Percentiles rank a stretch among this genome's conserved stretches.
phyloP scores from a whole-genome alignment of 2,113 vertebrate genomes.

The Cyanocitta stelleri region DNA sequence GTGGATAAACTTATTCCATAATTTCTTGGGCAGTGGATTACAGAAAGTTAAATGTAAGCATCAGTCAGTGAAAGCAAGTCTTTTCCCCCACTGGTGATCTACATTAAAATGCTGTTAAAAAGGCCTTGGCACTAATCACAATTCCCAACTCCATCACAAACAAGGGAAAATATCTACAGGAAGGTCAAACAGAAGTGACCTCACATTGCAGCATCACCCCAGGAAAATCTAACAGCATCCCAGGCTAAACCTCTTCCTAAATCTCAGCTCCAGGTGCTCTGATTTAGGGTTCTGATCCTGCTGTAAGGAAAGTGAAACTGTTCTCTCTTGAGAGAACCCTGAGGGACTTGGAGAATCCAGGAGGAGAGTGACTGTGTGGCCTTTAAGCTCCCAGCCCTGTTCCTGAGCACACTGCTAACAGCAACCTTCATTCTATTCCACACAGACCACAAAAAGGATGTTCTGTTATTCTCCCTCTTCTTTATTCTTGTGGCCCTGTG shows the following conservation, averaged over 20 bases:
- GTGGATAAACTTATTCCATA: not conserved
- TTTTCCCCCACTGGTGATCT: not conserved
- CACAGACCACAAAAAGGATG: not conserved
- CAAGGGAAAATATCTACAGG: not conserved
- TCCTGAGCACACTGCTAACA: not conserved
- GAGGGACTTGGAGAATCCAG: not conserved
- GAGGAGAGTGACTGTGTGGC: not conserved
- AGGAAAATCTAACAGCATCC: not conserved
- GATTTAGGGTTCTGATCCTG: not conserved
- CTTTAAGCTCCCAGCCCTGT: not conserved
- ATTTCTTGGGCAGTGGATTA: not conserved
- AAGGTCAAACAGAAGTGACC: not conserved
- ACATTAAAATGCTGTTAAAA: not conserved
- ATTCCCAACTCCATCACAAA: not conserved
- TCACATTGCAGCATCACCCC: not conserved
- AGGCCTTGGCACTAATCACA: not conserved
- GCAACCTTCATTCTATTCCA: not conserved
- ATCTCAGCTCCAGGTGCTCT: not conserved
- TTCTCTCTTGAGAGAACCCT: not conserved
- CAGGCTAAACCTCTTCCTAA: not conserved
- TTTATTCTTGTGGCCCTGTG: not conserved
- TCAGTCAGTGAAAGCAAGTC: not conserved
- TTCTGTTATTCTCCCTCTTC: not conserved
- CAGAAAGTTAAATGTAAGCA: not conserved
- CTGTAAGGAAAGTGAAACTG: not conserved